Evolutionary conservation across 2,797 vertebrate genomes (phyloP), one percentile per base, ranked within the genome.

Genomic region (Epinephelus awoara): DNA sequence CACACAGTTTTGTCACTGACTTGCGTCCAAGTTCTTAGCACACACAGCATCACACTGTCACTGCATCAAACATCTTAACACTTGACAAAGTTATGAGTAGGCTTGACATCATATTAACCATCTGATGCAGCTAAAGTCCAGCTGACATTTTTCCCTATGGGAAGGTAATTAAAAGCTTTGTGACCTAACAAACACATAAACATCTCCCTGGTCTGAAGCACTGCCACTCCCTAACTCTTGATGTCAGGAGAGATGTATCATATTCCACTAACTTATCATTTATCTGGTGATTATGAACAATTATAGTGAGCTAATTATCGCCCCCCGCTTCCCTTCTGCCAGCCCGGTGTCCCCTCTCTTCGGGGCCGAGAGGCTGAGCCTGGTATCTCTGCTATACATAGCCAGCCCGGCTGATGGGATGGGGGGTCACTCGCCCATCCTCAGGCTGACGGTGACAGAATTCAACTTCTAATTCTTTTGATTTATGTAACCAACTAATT

Each of bases 271-370:
- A 29, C 10, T 14, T 38, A 62, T 73, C 13, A 63, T 88, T 80
- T 74, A 85, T 81, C 54, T 56, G 44, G 69, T 72, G 79, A 91
- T 88, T 85, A 72, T 68, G 64, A 85, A 80, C 89, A 84, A 90
- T 73, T 75, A 68, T 58, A 80, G 44, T 62, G 34, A 67, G 72
- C 47, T 75, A 56, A 86, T 89, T 89, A 90, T 80, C 84, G 63
- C 68, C 68, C 51, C 62, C 56, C 8, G 21, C 46, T 38, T 67
- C 62, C 66, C 74, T 75, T 82, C 79, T 76, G 74, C 52, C 27
- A 58, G 67, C 56, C 47, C 46, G 70, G 46, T 75, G 44, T 42
- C 75, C 64, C 67, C 74, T 76, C 63, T 79, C 73, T 46, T 61
- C 77, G 54, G 55, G 67, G 49, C 70, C 11, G 42, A 75, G 69